Base-by-base conservation (phyloP, 53 echinoderm and acorn worm species). In the Echinometra lucunter region DNA sequence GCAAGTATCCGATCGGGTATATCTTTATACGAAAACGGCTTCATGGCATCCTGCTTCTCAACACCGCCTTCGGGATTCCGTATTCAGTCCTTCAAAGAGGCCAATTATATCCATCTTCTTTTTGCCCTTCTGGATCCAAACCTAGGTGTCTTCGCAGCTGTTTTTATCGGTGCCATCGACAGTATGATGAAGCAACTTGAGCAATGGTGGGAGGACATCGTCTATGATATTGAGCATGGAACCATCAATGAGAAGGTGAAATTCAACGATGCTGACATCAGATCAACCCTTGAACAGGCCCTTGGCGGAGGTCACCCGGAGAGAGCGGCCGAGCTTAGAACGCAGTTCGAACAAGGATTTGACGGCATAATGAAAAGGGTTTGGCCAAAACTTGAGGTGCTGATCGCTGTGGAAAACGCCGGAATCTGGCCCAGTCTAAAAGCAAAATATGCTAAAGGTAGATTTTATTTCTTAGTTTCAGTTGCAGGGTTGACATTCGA, bases 61-160 rank as follows among this genome's bases (percentile, higher is more conserved):
- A 95, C 96, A 58, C 92, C 97, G 3, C 96, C 95, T 10, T 90
- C 94, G 32, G 96, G 95, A 0, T 95, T 93, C 12, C 11, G 53
- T 4, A 96, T 97, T 49, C 56, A 92, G 10, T 82, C 91, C 49
- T 91, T 94, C 25, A 60, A 95, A 1, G 95, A 89, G n/a, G 95
- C 97, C 1, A 35, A 75, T 37, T 97, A 97, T 91, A 85, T 97
- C 66, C 96, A 97, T 66, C 70, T 97, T 44, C 92, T 97, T 1
- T 97, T 97, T 88, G 96, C 96, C 18, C 92, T 97, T 5, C 91
- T 95, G 6, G 97, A 97, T 69, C 89, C 95, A 27, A 90, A 96
- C 42, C 47, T 97, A 3, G 96, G 94, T 17, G 28, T 49, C 3
- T 66, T 96, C 1, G 21, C n/a, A 37, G 57, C 69, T 40, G 18